These are phyloP conservation scores for Didymodactylos carnosus DNA, from an alignment of 2,888 invertebrate species.

Conservation along the genomic window DNA sequence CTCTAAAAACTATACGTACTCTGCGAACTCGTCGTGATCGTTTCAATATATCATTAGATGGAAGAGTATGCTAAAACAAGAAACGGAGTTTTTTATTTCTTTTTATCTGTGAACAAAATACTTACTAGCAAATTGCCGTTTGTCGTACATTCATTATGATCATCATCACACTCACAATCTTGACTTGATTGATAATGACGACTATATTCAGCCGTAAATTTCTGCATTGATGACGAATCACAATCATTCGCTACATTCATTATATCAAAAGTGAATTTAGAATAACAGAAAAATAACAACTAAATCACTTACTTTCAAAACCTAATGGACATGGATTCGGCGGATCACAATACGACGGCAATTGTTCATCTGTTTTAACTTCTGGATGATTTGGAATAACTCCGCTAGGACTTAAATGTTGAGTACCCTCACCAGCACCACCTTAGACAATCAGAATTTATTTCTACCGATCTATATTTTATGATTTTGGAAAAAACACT, in stretches of 20 bases:
- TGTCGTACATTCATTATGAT: background rate
- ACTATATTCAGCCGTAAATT: conserved; percentile 5
- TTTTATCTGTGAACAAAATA: background rate
- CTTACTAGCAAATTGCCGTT: too few species aligned
- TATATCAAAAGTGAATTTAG: too few species aligned
- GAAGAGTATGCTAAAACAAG: too few species aligned
- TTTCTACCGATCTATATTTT: too few species aligned
- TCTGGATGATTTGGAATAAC: conserved; percentile 43
- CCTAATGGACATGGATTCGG: conserved; percentile 95
- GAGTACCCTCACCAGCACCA: conserved; percentile 59
- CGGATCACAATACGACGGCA: conserved; percentile 95
- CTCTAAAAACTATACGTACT: background rate
- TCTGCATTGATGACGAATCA: background rate
- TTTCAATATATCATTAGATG: background rate
- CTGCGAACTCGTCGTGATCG: background rate
- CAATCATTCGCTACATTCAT: background rate
- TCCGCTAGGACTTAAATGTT: conserved; percentile 40
- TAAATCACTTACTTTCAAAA: conserved; percentile 46
- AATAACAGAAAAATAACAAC: too few species aligned
- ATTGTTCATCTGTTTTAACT: conserved; percentile 67
- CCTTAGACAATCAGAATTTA: conserved; percentile 24
- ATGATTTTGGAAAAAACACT: too few species aligned
- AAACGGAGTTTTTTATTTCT: background rate
- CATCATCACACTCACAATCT: conserved; percentile 7
- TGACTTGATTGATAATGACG: conserved; percentile 6